Evolutionary conservation across 2,113 vertebrate species (phyloP), one percentile per base, ranked within the genome.

Genomic region (Elanoides forficatus): DNA sequence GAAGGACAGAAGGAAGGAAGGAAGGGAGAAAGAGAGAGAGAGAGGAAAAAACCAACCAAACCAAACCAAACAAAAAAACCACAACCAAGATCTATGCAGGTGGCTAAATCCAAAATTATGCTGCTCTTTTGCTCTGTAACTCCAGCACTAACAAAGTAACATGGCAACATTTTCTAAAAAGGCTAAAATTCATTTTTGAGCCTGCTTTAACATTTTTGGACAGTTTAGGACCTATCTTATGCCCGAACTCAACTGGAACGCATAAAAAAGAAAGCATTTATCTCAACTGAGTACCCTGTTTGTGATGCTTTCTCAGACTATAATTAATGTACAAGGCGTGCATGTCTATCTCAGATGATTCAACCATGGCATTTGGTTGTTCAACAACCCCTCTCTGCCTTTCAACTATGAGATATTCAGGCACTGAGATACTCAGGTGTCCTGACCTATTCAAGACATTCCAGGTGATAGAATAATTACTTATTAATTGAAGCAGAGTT

Each of bases 41-140:
- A 3, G 12, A 22, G 22, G 1, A 20, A 34, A 1, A n/a, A 23
- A 9, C 14, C 42, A 40, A 40, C 9, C 40, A 40, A 40, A 40
- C 40, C 27, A 29, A 50, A 50, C 6, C 47, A 7, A 48, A 48
- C 3, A 16, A 21, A 1, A 3, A 16, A 21, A 1, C 4, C 5
- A 36, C 22, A 30, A 11, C 4, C 4, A 42, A 45, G 34, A 3
- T 3, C 9, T 68, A 8, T 45, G 6, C 5, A 47, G 8, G 9
- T 47, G 3, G 3, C 2, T 15, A 90, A 81, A 87, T 36, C 8
- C n/a, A 87, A 81, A 76, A 38, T 50, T 18, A 30, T 10, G 2
- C 1, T 55, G 34, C 7, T 53, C 9, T 66, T 20, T 14, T 36
- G 17, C 40, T 65, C 4, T 81, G 11, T 32, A 18, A 23, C 7